Evolutionary conservation across 64 coral and sea anemone genomes (phyloP).

Genomic region (Montipora efflorescens): DNA sequence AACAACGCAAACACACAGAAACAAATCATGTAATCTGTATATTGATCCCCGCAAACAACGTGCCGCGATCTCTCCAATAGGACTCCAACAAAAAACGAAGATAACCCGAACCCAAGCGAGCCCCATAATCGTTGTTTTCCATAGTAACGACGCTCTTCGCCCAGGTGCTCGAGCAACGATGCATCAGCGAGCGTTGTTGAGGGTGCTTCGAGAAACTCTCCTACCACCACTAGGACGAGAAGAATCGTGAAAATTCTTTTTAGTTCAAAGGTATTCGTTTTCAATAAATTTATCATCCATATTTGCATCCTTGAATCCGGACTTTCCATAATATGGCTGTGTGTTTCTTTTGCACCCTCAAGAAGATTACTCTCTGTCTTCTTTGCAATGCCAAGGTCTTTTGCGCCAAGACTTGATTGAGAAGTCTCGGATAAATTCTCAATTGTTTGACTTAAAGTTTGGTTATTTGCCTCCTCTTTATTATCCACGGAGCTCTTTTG

Average conservation of each 20-base stretch:
- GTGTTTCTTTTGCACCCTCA: not conserved
- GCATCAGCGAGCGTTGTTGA: constrained; percentile 93
- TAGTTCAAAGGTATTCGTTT: constrained; percentile 88
- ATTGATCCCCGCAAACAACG: constrained; percentile 84
- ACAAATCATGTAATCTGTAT: constrained; percentile 95
- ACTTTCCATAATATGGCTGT: not conserved
- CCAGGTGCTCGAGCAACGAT: constrained; percentile 89
- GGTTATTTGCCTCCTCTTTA: not conserved
- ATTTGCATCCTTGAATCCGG: constrained; percentile 16
- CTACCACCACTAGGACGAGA: constrained; percentile 91
- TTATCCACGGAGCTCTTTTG: not conserved
- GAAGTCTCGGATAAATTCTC: not conserved
- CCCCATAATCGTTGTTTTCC: constrained; percentile 98
- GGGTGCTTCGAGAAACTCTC: constrained; percentile 97
- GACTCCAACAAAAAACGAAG: constrained; percentile 90
- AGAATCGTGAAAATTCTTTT: constrained; percentile 92
- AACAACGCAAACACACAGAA: constrained; percentile 88
- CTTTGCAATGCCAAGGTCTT: not conserved
- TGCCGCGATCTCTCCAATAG: constrained; percentile 88
- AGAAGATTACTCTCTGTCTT: not conserved
- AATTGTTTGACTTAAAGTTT: not conserved
- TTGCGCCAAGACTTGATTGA: too few species aligned
- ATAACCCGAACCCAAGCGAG: constrained; percentile 95
- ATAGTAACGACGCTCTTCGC: constrained; percentile 94
- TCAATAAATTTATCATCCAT: constrained; percentile 86